These are phyloP conservation scores for Labia minor DNA, from an alignment of 2,888 invertebrate genomes.

Conservation along the genomic window DNA sequence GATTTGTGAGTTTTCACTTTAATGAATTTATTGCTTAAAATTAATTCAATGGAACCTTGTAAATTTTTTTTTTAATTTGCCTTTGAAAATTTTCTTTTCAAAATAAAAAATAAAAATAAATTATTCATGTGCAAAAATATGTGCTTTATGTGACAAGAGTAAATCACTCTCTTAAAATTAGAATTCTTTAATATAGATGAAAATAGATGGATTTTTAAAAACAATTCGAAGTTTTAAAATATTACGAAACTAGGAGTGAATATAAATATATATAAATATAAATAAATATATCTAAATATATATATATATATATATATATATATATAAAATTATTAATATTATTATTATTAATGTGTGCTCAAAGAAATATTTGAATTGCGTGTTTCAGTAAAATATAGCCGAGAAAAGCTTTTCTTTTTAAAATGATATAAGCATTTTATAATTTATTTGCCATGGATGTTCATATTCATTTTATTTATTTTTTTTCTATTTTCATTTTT, in stretches of 20 bases:
- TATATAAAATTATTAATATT: neutral
- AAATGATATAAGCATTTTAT: neutral
- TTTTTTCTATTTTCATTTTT: neutral
- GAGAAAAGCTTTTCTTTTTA: neutral
- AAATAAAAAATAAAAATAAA: too few species aligned
- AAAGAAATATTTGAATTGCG: neutral
- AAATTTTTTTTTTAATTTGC: neutral
- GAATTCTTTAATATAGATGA: neutral
- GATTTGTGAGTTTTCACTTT: conserved; percentile 4
- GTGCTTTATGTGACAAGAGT: conserved; percentile 8
- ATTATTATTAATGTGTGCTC: neutral
- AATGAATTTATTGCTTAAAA: neutral
- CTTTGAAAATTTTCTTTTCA: neutral
- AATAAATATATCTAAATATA: neutral
- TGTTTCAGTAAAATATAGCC: neutral
- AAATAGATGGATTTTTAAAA: conserved; percentile 1
- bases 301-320: neutral
- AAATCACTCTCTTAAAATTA: neutral
- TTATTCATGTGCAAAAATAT: neutral
- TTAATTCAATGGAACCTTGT: neutral
- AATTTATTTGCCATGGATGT: conserved; percentile 13
- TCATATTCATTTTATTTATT: conserved; percentile 13
- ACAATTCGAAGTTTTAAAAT: neutral
- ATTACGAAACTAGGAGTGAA: neutral
- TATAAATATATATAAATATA: neutral